Percentiles rank a stretch among this genome's conserved stretches.
phyloP scores from a whole-genome alignment of 2,113 vertebrate species.

The Microtus pennsylvanicus region DNA sequence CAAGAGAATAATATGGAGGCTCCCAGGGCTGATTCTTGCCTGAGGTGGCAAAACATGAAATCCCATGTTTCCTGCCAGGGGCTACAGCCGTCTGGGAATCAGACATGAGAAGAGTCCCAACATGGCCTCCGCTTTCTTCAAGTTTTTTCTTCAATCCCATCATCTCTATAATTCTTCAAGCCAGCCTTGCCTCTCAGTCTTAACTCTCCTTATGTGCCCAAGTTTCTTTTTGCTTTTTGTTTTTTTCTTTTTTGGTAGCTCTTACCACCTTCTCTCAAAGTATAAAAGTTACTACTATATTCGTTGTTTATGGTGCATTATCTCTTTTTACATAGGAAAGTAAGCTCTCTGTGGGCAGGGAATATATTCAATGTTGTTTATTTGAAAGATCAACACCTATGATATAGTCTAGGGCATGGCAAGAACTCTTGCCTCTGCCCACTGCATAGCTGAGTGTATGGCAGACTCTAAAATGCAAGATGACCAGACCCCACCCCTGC shows the following conservation, averaged over 20 bases:
- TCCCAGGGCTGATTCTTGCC: not conserved
- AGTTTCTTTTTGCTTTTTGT: conserved; percentile 8
- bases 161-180: not conserved
- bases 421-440: not conserved
- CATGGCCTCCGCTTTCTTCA: conserved; percentile 12
- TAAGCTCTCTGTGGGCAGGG: not conserved
- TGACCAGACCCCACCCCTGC: not conserved
- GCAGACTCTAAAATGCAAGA: not conserved
- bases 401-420: not conserved
- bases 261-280: not conserved
- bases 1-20: not conserved
- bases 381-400: not conserved
- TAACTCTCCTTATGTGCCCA: not conserved
- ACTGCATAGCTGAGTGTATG: not conserved
- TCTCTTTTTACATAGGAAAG: not conserved
- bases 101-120: not conserved
- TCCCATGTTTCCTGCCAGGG: not conserved
- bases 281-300: not conserved
- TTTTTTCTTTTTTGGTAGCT: not conserved
- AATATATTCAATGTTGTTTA: not conserved
- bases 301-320: not conserved
- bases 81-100: not conserved
- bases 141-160: conserved; percentile 10
- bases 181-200: not conserved
- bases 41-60: not conserved